phyloP scores from a whole-genome alignment of 1,140 invertebrate species.

The Microplitis mediator region DNA sequence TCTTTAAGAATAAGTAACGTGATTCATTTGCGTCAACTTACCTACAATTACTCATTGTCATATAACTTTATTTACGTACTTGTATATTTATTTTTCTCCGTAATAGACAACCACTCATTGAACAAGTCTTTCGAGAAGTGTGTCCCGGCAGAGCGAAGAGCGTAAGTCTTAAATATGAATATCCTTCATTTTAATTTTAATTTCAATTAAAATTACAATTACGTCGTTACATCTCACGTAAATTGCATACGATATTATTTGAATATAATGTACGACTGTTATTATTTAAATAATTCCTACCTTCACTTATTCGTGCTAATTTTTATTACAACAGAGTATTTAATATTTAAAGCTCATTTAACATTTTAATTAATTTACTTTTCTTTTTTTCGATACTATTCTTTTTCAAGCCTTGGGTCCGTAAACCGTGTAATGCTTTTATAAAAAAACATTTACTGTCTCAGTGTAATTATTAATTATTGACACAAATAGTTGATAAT shows the following conservation, averaged over 20 bases:
- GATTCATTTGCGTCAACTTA: too few relatives aligned
- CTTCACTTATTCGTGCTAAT: conserved; percentile 7
- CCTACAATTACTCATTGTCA: too few relatives aligned
- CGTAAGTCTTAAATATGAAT: conserved; percentile 65
- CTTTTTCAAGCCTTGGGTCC: not conserved
- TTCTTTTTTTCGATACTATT: not conserved
- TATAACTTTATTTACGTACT: not conserved
- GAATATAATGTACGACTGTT: conserved; percentile 46
- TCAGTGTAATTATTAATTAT: conserved; percentile 9
- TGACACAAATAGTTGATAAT: not conserved
- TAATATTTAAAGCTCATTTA: not conserved
- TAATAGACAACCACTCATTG: conserved; percentile 68
- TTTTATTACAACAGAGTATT: conserved; percentile 5
- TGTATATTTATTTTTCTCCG: conserved; percentile 37
- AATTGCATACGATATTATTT: conserved; percentile 48
- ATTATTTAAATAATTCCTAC: conserved; percentile 31
- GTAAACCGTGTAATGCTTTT: not conserved
- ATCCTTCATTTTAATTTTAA: conserved; percentile 51
- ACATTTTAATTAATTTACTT: not conserved
- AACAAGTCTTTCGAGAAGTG: conserved; percentile 68
- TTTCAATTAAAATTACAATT: conserved; percentile 26
- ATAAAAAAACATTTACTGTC: not conserved
- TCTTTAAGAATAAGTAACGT: too few relatives aligned
- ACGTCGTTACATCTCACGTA: conserved; percentile 31
- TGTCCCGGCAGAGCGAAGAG: conserved; percentile 68